These are phyloP conservation scores for Habropoda laboriosa DNA, from an alignment of 1,140 invertebrate species.

Conservation along the genomic window DNA sequence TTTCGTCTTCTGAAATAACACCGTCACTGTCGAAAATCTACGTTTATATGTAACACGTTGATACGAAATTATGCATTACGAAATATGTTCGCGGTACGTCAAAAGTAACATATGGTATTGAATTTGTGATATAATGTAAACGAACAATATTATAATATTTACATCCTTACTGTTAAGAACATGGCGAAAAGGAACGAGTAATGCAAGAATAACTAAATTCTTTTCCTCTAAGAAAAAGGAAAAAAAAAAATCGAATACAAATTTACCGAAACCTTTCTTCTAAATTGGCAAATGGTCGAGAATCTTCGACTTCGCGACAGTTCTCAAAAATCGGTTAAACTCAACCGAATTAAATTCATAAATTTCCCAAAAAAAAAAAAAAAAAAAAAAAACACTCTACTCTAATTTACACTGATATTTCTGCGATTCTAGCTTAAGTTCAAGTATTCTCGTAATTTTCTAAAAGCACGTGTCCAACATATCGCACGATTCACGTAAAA, in stretches of 20 bases:
- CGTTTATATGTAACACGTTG: not conserved
- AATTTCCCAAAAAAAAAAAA: not conserved
- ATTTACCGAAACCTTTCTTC: not conserved
- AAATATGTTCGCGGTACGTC: not conserved
- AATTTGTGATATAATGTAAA: conserved; percentile 22
- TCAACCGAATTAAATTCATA: no score
- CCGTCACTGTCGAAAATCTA: not conserved
- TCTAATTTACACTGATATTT: not conserved
- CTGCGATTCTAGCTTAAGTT: not conserved
- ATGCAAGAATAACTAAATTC: no score
- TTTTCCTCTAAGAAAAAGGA: not conserved
- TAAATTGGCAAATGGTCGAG: no score
- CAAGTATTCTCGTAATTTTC: not conserved
- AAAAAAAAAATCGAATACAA: no score
- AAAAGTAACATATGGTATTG: not conserved
- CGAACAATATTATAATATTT: not conserved
- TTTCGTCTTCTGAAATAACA: no score
- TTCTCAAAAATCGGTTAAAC: no score
- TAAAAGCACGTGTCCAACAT: not conserved
- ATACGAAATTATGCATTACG: not conserved
- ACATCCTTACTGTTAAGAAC: not conserved
- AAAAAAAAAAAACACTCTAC: not conserved
- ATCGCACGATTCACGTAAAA: not conserved
- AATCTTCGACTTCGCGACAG: no score
- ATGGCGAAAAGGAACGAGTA: not conserved